Evolutionary conservation across 2,113 vertebrate genomes (phyloP).

Genomic region (Hemicordylus capensis): DNA sequence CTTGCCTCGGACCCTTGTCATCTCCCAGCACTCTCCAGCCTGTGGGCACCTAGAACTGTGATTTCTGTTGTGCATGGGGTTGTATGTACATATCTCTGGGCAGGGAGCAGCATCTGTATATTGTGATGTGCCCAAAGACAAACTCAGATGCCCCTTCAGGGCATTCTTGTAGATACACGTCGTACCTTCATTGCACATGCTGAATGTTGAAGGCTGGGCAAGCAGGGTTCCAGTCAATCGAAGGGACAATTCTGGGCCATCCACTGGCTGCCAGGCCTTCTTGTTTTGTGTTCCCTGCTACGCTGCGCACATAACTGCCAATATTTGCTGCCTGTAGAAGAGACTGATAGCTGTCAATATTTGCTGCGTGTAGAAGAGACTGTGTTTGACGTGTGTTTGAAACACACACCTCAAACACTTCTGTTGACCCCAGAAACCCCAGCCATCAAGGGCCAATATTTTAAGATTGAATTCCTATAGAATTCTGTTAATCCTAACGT

Average conservation of each 20-base stretch:
- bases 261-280: neutral
- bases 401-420: too few species aligned
- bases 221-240: neutral
- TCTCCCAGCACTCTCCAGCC: neutral
- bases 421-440: neutral
- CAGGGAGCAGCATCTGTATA: neutral
- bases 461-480: neutral
- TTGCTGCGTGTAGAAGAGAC: neutral
- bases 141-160: neutral
- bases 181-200: conserved; percentile 4
- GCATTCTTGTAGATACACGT: conserved; percentile 10
- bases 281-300: conserved; percentile 11
- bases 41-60: neutral
- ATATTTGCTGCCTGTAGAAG: neutral
- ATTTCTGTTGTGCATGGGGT: neutral
- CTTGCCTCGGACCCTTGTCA: neutral
- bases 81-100: neutral
- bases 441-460: neutral
- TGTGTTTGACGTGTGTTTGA: too few species aligned
- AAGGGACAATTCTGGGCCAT: neutral
- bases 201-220: conserved; percentile 13
- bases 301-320: neutral
- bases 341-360: neutral
- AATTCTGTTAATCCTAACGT: neutral
- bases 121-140: conserved; percentile 11